These are phyloP conservation scores for Cnemophilus loriae DNA, from an alignment of 2,113 vertebrate species.

Conservation along the genomic window DNA sequence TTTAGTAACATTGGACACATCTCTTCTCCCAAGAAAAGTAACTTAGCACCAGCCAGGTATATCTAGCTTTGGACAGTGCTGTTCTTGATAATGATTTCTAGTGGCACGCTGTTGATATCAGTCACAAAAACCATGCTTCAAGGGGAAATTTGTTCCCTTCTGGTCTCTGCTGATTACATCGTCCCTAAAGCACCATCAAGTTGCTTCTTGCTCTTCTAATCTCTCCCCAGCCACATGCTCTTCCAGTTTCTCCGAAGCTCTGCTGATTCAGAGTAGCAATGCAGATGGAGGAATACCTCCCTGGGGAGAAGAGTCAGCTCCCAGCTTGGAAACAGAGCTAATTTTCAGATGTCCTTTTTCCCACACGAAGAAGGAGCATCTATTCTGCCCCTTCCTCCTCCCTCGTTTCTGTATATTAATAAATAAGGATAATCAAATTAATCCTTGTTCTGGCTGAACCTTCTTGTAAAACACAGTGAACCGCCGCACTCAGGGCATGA, in stretches of 20 bases:
- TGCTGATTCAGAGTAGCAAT: not conserved
- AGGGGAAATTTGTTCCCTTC: not conserved
- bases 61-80: not conserved
- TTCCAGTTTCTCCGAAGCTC: not conserved
- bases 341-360: conserved; percentile 11
- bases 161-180: not conserved
- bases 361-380: not conserved
- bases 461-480: not conserved
- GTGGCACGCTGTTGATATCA: not conserved
- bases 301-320: not conserved
- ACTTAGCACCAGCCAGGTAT: not conserved
- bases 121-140: not conserved
- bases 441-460: not conserved
- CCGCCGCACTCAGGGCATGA: not conserved
- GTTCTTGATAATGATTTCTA: not conserved
- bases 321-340: not conserved
- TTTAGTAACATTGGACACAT: not conserved
- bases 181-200: not conserved
- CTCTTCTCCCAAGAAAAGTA: not conserved
- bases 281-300: not conserved
- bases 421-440: not conserved
- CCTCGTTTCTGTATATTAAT: not conserved
- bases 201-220: not conserved
- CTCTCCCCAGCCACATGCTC: not conserved
- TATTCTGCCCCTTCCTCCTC: not conserved